A percentile compares a stretch with the other conserved stretches of the same genome.
These are phyloP conservation scores for Stichopus horrens DNA, from an alignment of 53 echinoderm and acorn worm genomes.

Conservation along the genomic window DNA sequence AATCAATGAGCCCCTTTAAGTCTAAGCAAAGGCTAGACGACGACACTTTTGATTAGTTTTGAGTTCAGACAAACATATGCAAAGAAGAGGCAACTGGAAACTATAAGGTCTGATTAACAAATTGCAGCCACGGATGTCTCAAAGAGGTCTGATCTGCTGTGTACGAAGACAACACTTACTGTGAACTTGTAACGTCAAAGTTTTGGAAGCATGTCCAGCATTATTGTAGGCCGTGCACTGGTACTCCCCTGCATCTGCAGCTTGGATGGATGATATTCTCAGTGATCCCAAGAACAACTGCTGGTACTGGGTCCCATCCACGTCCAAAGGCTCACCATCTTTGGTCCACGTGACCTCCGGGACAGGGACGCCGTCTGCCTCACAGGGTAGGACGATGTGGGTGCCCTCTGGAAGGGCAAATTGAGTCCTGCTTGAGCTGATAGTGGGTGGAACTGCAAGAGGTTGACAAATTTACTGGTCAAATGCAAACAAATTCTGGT, in stretches of 20 bases:
- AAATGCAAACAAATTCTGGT: background rate
- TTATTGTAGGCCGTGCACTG: slow-evolving; percentile 77
- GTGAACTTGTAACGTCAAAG: slow-evolving; percentile 62
- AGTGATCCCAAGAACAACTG: slow-evolving; percentile 70
- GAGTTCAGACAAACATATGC: no score
- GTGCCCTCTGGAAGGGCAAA: slow-evolving; percentile 56
- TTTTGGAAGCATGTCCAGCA: slow-evolving; percentile 64
- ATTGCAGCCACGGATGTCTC: no score
- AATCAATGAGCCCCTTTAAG: no score
- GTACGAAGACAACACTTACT: slow-evolving; percentile 55
- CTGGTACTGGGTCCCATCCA: slow-evolving; percentile 59
- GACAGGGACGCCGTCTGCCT: slow-evolving; percentile 76
- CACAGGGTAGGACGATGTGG: slow-evolving; percentile 80
- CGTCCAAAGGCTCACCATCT: slow-evolving; percentile 67
- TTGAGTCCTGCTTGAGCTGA: slow-evolving; percentile 64
- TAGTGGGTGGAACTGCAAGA: slow-evolving; percentile 75
- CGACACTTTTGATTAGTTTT: no score
- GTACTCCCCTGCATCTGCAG: slow-evolving; percentile 62
- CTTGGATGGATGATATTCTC: slow-evolving; percentile 57
- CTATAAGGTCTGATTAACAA: no score
- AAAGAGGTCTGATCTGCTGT: no score
- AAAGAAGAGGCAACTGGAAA: no score
- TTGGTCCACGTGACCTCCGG: slow-evolving; percentile 87
- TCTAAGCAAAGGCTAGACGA: no score
- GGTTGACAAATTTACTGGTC: background rate